A percentile compares a stretch with the other conserved stretches of the same genome.
These are phyloP conservation scores for Nasonia longicornis DNA, from an alignment of 1,140 invertebrate genomes.

Conservation along the genomic window DNA sequence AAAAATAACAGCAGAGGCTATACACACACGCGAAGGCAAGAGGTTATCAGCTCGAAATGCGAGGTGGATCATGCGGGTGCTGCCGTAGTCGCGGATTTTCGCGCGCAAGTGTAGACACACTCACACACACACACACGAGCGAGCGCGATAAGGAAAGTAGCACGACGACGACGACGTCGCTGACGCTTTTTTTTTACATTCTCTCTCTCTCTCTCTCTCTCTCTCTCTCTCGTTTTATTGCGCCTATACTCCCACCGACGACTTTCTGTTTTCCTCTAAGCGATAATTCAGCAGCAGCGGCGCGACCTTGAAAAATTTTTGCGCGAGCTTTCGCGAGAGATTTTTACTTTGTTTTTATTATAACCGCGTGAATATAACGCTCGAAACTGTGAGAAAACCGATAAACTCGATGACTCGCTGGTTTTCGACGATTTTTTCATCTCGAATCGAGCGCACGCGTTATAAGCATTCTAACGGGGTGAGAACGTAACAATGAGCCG, in stretches of 20 bases:
- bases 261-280: constrained; percentile 23
- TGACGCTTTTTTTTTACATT: background rate
- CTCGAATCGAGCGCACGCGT: background rate
- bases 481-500: constrained; percentile 17
- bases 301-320: background rate
- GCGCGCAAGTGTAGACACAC: background rate
- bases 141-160: constrained; percentile 52
- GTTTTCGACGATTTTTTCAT: background rate
- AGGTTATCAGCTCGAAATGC: constrained; percentile 35
- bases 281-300: constrained; percentile 14
- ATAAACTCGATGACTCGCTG: background rate
- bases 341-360: background rate
- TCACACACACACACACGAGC: too few species aligned
- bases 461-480: background rate
- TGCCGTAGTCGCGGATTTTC: constrained; percentile 34
- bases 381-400: too few species aligned
- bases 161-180: constrained; percentile 24
- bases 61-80: constrained; percentile 50
- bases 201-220: background rate
- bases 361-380: too few species aligned
- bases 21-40: background rate
- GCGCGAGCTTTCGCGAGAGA: background rate
- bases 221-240: constrained; percentile 10
- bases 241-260: background rate
- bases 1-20: background rate